Evolutionary conservation across 2,113 vertebrate species (phyloP).

Genomic region (Agapornis roseicollis): DNA sequence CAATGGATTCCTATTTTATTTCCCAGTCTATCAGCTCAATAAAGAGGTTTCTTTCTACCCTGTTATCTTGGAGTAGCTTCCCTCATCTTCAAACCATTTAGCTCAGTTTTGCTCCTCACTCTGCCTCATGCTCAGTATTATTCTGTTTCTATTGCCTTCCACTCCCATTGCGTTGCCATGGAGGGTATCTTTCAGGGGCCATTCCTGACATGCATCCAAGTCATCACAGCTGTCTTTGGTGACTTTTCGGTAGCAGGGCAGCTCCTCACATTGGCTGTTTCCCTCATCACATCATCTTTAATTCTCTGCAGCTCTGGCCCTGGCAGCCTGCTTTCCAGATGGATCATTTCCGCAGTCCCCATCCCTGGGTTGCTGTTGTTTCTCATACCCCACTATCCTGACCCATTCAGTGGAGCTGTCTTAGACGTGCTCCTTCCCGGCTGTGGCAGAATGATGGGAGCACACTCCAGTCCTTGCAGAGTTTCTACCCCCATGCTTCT

Average conservation of each 20-base stretch:
- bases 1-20: not conserved
- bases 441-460: not conserved
- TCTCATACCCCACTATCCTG: not conserved
- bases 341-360: not conserved
- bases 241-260: not conserved
- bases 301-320: not conserved
- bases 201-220: not conserved
- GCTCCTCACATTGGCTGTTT: not conserved
- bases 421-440: not conserved
- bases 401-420: not conserved
- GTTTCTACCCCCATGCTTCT: not conserved
- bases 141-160: not conserved
- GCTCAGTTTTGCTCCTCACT: not conserved
- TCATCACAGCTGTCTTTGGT: slow-evolving; percentile 12
- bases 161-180: not conserved
- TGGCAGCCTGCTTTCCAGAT: not conserved
- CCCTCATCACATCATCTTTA: slow-evolving; percentile 6
- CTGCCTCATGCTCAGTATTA: not conserved
- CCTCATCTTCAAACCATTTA: not conserved
- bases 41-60: not conserved
- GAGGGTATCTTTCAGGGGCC: not conserved
- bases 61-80: not conserved
- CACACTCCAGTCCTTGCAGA: not conserved
- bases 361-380: accelerated
- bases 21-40: not conserved